Base-by-base conservation (phyloP, 2,888 invertebrate genomes). In the Apodemia duryi region DNA sequence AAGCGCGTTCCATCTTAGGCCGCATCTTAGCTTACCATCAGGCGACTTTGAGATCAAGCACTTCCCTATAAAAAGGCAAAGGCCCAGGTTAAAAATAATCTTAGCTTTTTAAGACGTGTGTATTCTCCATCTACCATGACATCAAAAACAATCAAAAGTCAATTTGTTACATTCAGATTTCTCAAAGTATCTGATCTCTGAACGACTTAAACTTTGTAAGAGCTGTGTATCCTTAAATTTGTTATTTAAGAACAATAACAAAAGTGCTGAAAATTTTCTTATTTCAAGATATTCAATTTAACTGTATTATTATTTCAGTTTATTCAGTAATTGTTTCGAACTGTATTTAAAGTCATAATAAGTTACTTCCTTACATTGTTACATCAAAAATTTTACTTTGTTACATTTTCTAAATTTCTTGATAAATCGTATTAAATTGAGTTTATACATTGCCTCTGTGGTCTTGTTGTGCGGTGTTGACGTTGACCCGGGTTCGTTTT, bases 241-340 rank as follows among this genome's bases (percentile, higher is more conserved):
- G 54, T 28, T 32, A 54, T 54, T 54, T 54, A 28, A 54, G 54
- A 54, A 54, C 54, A 54, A 11, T 28, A 28, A 28, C 28, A 54
- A 28, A 54, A 29, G 29, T 1, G 28, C 11, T 32, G 29, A 29
- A 32, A 4, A 11, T 29, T 11, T 32, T 9, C 32, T 54, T 11
- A 29, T 54, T 54, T 6, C 54, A 21, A 21, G 21, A 29, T 54
- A 32, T 32, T 54, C 29, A 54, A 54, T 54, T 7, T 6, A 5
- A 28, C 29, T 10, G 28, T 54, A 54, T 6, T 54, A 11, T 29
- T 29, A 43, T 43, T 43, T 10, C 10, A 3, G 11, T 54, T 29
- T 4, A 11, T 54, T 54, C 10, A 29, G 54, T 43, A 43, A 21
- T 54, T 54, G 21, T 54, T 11, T 54, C 1, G 11, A 54, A 29